Conservation (phyloP, 2,797 vertebrate species). For the Gymnoscopelus braueri region DNA sequence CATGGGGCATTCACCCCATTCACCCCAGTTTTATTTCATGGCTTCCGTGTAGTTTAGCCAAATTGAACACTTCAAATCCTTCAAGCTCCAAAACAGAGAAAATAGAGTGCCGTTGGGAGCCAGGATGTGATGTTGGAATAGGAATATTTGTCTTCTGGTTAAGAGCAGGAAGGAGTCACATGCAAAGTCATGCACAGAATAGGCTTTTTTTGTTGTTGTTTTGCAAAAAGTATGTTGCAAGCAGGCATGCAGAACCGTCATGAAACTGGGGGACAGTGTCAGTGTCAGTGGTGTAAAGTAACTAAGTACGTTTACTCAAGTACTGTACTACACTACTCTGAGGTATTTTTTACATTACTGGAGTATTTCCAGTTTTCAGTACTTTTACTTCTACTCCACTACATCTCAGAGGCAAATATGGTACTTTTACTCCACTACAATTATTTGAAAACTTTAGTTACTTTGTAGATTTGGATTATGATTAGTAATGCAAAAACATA, state of each 20-base stretch:
- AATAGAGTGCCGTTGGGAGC: slow-evolving; percentile 24
- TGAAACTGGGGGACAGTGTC: background rate
- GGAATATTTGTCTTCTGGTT: slow-evolving; percentile 16
- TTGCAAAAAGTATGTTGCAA: slow-evolving; percentile 53
- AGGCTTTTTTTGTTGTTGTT: slow-evolving; percentile 5
- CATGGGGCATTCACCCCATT: slow-evolving; percentile 43
- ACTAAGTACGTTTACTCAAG: too few relatives aligned
- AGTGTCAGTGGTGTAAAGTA: background rate
- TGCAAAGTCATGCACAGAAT: slow-evolving; percentile 28
- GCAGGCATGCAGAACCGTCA: background rate
- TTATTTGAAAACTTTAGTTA: too few relatives aligned
- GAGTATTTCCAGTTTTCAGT: too few relatives aligned
- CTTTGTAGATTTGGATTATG: too few relatives aligned
- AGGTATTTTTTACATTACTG: too few relatives aligned
- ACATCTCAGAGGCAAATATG: too few relatives aligned
- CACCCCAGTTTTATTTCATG: slow-evolving; percentile 38
- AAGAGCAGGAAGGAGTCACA: slow-evolving; percentile 24
- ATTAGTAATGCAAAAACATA: too few relatives aligned
- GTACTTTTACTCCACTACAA: too few relatives aligned
- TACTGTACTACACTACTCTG: too few relatives aligned
- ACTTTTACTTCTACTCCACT: too few relatives aligned
- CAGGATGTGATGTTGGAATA: slow-evolving; percentile 47
- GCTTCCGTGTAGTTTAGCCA: slow-evolving; percentile 29
- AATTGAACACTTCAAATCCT: slow-evolving; percentile 50
- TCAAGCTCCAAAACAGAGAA: slow-evolving; percentile 47